Evolutionary conservation across 2,888 invertebrate species (phyloP).

Genomic region (Matsumyia berberina): DNA sequence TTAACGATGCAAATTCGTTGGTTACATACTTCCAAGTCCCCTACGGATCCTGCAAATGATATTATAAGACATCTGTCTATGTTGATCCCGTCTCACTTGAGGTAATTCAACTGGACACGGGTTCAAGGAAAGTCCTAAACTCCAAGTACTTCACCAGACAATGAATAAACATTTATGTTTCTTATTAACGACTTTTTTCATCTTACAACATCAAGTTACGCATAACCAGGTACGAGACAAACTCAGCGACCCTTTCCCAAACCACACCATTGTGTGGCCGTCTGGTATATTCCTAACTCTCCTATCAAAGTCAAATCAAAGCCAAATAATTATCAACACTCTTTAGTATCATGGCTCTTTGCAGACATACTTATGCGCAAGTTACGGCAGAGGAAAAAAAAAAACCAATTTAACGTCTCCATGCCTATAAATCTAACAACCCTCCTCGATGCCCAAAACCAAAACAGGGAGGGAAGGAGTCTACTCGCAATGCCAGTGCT

Average conservation of each 20-base stretch:
- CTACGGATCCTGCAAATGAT: too few relatives aligned
- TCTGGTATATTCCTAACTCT: slow-evolving; percentile 29
- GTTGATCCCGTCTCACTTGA: too few relatives aligned
- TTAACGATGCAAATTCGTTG: too few relatives aligned
- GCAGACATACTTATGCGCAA: slow-evolving; percentile 2
- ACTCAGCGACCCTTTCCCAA: not conserved
- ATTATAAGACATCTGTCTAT: too few relatives aligned
- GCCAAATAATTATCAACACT: slow-evolving; percentile 58
- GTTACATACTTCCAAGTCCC: too few relatives aligned
- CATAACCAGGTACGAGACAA: not conserved
- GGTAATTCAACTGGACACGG: too few relatives aligned
- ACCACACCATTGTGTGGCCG: not conserved
- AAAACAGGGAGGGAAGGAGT: slow-evolving; percentile 10
- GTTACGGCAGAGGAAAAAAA: not conserved
- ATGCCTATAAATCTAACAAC: slow-evolving; percentile 40
- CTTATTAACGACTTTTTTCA: not conserved
- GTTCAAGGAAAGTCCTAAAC: too few relatives aligned
- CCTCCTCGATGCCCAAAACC: slow-evolving; percentile 24
- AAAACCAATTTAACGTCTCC: slow-evolving; percentile 38
- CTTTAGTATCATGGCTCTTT: slow-evolving; percentile 16
- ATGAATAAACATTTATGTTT: not conserved
- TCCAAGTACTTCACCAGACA: too few relatives aligned
- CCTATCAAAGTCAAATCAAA: slow-evolving; percentile 67
- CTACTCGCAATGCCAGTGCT: slow-evolving; percentile 55
- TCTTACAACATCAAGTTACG: not conserved